phyloP scores from a whole-genome alignment of 2,113 vertebrate species.

The Engystomops pustulosus region DNA sequence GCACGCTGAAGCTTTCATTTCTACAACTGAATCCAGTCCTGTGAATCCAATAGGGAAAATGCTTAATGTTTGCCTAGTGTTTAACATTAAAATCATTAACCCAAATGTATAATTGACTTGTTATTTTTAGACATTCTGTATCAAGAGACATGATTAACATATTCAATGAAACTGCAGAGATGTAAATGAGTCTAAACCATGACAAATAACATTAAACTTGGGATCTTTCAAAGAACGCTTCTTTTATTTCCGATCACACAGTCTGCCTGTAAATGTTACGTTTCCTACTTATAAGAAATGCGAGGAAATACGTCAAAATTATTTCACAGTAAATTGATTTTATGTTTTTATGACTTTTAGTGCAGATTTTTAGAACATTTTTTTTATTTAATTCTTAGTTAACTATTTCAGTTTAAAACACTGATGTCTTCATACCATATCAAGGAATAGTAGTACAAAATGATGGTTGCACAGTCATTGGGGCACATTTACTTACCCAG shows the following conservation, averaged over 20 bases:
- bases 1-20: conserved; percentile 6
- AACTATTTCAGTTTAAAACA: not conserved
- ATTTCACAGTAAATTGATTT: not conserved
- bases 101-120: conserved; percentile 50
- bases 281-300: not conserved
- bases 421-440: too few species aligned
- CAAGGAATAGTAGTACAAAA: not conserved
- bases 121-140: conserved; percentile 40
- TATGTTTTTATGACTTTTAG: not conserved
- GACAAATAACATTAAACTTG: conserved; percentile 28
- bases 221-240: not conserved
- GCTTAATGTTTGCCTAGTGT: conserved; percentile 44
- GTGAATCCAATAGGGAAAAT: conserved; percentile 30
- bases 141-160: conserved; percentile 44
- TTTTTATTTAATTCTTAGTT: not conserved
- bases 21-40: not conserved
- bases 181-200: conserved; percentile 45
- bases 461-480: too few species aligned
- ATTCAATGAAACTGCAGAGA: conserved; percentile 39
- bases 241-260: not conserved
- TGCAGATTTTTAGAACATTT: not conserved
- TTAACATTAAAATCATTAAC: conserved; percentile 53
- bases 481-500: too few species aligned
- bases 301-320: not conserved
- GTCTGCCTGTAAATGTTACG: not conserved